These are phyloP conservation scores for Harpagifer antarcticus DNA, from an alignment of 2,797 vertebrate species.

Conservation along the genomic window DNA sequence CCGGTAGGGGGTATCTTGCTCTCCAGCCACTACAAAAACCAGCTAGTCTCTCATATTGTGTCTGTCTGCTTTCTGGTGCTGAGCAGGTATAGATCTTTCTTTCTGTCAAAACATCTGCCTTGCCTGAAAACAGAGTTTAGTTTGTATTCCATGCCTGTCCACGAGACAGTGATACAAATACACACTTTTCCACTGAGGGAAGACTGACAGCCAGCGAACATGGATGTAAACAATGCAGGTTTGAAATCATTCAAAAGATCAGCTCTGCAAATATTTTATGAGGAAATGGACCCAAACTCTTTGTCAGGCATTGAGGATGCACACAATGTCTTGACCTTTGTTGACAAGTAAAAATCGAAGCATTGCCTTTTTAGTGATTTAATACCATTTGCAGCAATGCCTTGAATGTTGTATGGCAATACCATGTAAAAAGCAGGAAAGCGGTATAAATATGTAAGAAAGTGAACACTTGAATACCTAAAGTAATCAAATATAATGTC, in stretches of 20 bases:
- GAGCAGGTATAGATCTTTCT: background rate
- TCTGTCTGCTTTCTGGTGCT: background rate
- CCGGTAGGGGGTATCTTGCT: background rate
- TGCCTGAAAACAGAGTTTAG: background rate
- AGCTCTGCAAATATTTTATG: background rate
- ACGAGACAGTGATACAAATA: background rate
- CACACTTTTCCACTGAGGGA: background rate
- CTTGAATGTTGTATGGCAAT: background rate
- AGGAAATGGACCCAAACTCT: background rate
- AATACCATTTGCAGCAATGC: background rate
- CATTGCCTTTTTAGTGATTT: background rate
- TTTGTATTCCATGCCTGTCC: background rate
- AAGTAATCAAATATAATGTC: slow-evolving; percentile 43
- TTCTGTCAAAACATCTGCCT: background rate
- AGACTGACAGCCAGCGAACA: background rate
- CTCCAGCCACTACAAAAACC: background rate
- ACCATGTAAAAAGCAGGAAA: slow-evolving; percentile 2
- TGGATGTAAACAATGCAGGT: slow-evolving; percentile 2
- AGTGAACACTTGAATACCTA: slow-evolving; percentile 30
- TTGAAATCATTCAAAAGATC: background rate
- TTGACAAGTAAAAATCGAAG: slow-evolving; percentile 8
- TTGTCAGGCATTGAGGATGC: background rate
- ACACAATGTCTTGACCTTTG: background rate
- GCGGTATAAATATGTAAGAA: background rate
- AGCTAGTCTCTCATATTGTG: background rate